Evolutionary conservation across 2,113 vertebrate genomes (phyloP).

Genomic region (Triplophysa dalaica): DNA sequence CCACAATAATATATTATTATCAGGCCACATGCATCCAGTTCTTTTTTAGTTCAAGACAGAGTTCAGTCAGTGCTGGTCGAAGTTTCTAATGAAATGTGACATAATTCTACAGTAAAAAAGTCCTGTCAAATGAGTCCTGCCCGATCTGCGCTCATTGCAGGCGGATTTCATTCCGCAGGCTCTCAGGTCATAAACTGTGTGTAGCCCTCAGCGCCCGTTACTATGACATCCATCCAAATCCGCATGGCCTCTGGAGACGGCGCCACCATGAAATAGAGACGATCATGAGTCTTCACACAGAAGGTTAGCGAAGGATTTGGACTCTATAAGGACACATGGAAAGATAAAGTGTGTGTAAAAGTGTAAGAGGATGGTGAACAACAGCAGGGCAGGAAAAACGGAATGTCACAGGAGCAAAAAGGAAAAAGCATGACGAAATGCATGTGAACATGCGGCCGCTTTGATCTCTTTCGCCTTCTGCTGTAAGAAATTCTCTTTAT

Average conservation of each 20-base stretch:
- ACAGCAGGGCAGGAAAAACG: slow-evolving; percentile 15
- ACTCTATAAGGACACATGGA: slow-evolving; percentile 74
- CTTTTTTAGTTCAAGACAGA: slow-evolving; percentile 4
- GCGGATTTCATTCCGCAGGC: slow-evolving; percentile 9
- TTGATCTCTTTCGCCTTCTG: slow-evolving; percentile 39
- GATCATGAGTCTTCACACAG: slow-evolving; percentile 96
- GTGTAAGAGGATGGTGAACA: slow-evolving; percentile 26
- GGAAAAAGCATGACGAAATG: slow-evolving; percentile 36
- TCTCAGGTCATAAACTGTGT: slow-evolving; percentile 93
- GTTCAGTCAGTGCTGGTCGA: slow-evolving; percentile 25
- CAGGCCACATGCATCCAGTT: slow-evolving; percentile 12
- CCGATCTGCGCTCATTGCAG: not conserved
- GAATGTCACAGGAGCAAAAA: slow-evolving; percentile 23
- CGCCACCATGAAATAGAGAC: slow-evolving; percentile 96
- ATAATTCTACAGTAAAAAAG: not conserved
- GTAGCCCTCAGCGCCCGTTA: slow-evolving; percentile 94
- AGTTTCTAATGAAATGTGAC: not conserved
- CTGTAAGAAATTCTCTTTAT: slow-evolving; percentile 42
- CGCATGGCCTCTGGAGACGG: slow-evolving; percentile 95
- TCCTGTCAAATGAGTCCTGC: slow-evolving; percentile 30
- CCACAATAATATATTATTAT: slow-evolving; percentile 24
- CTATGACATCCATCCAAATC: slow-evolving; percentile 85
- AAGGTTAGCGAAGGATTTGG: slow-evolving; percentile 91
- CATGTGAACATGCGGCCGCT: slow-evolving; percentile 37
- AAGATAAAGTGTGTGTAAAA: slow-evolving; percentile 14